phyloP scores from a whole-genome alignment of 2,888 invertebrate genomes.

The Alloscopus bannaensis region DNA sequence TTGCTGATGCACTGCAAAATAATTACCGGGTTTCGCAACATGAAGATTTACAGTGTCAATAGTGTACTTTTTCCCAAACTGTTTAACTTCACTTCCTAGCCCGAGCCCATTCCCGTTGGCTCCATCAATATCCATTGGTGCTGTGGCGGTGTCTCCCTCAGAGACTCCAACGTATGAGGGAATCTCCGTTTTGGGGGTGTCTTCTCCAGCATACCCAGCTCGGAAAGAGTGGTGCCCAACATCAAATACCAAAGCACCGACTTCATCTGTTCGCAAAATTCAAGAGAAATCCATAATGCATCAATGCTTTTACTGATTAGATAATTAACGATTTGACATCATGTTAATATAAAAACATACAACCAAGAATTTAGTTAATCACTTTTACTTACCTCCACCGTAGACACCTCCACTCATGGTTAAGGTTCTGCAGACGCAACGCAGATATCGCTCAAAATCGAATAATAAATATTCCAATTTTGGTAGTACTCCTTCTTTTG shows the following conservation, averaged over 20 bases:
- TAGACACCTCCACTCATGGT: conserved; percentile 71
- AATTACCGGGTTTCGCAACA: conserved; percentile 86
- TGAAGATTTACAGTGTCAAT: conserved; percentile 96
- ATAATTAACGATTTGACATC: too few species aligned
- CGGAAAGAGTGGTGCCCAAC: conserved; percentile 93
- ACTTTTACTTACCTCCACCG: conserved; percentile 67
- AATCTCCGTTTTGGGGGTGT: conserved; percentile 99
- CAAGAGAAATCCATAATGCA: too few species aligned
- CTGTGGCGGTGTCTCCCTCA: conserved; percentile 79
- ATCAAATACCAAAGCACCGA: conserved; percentile 98
- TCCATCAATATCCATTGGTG: conserved; percentile 68
- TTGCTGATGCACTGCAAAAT: too few species aligned
- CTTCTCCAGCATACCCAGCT: conserved; percentile 97
- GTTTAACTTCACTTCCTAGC: conserved; percentile 74
- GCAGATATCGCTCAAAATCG: too few species aligned
- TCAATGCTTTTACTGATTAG: too few species aligned
- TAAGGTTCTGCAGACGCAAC: conserved; percentile 3
- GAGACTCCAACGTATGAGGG: conserved; percentile 92
- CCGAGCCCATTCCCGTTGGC: conserved; percentile 67
- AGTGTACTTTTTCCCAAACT: conserved; percentile 81
- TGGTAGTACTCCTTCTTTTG: too few species aligned
- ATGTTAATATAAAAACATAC: too few species aligned
- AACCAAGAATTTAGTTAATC: too few species aligned
- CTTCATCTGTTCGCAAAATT: conserved; percentile 95
- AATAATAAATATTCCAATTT: too few species aligned